Evolutionary conservation across 2,797 vertebrate species (phyloP).

Genomic region (Rhinichthys osculus): DNA sequence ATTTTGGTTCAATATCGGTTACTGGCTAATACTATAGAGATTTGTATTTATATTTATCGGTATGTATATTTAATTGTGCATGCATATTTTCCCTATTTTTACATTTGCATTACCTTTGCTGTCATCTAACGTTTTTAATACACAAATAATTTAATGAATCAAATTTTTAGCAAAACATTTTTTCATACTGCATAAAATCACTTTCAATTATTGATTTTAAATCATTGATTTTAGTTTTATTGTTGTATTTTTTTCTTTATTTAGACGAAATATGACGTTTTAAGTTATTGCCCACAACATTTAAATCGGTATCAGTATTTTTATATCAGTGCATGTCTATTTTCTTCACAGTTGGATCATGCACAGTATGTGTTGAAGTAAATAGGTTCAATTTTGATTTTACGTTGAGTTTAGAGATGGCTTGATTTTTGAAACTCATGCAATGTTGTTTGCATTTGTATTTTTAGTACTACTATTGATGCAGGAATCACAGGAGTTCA

Average conservation of each 20-base stretch:
- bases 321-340: no score
- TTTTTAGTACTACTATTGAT: constrained; percentile 7
- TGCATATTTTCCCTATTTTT: neutral
- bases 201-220: neutral
- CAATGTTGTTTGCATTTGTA: constrained; percentile 10
- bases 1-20: neutral
- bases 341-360: no score
- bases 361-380: neutral
- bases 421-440: neutral
- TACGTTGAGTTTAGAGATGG: neutral
- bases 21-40: neutral
- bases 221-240: neutral
- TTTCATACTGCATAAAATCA: neutral
- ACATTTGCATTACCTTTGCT: no score
- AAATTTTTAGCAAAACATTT: neutral
- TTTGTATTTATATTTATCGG: no score
- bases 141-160: neutral
- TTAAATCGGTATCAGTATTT: no score
- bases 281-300: neutral
- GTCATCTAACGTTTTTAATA: no score
- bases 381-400: neutral
- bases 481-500: constrained; percentile 1
- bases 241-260: no score
- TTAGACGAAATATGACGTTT: neutral
- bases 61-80: neutral